phyloP scores from a whole-genome alignment of 1,140 invertebrate genomes.

The Holotrichia oblita region DNA sequence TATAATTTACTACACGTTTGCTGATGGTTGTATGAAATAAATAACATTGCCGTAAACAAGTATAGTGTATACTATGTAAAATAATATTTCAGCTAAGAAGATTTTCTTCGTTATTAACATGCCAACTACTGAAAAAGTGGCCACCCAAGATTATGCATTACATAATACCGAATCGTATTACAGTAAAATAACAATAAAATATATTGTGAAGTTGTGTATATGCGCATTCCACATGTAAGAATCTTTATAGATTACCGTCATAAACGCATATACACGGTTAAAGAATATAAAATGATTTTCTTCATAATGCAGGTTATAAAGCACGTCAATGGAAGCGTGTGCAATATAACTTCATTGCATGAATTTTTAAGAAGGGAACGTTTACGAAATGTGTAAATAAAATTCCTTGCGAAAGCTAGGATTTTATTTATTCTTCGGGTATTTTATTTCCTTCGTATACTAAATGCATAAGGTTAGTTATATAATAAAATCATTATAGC shows the following conservation, averaged over 20 bases:
- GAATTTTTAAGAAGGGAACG: conserved; percentile 8
- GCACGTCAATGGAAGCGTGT: background rate
- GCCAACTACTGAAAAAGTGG: no score
- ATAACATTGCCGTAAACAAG: no score
- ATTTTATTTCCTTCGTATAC: background rate
- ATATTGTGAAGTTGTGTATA: no score
- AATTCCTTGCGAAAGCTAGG: background rate
- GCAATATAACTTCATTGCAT: conserved; percentile 35
- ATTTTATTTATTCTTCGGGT: conserved; percentile 14
- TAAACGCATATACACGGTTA: conserved; percentile 12
- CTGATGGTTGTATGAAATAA: no score
- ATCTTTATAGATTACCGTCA: background rate
- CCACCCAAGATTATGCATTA: no score
- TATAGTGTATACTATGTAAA: no score
- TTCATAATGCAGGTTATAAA: conserved; percentile 16
- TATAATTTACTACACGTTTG: no score
- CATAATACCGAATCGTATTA: background rate
- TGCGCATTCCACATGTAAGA: background rate
- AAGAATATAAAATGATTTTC: conserved; percentile 30
- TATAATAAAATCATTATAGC: background rate
- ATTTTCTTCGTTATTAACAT: no score
- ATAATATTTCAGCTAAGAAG: no score
- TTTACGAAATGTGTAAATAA: conserved; percentile 32
- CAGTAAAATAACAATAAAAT: background rate
- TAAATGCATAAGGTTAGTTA: background rate